A percentile compares a stretch with the other conserved stretches of the same genome.
These are phyloP conservation scores for Todiramphus saurophagus DNA, from an alignment of 2,113 vertebrate genomes.

Conservation along the genomic window DNA sequence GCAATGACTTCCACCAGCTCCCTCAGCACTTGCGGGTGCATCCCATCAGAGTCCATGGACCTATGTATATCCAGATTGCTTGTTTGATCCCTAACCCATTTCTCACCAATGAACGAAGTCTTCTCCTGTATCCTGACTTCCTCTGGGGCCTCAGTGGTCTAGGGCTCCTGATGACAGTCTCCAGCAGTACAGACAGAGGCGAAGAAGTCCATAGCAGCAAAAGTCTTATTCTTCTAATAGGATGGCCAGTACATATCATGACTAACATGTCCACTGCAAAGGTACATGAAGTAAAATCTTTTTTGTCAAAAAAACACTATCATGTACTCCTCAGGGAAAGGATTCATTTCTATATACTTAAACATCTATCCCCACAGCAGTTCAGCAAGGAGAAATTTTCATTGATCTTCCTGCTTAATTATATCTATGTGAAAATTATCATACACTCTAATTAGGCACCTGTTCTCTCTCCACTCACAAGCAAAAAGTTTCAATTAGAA, in stretches of 20 bases:
- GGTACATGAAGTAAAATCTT: not conserved
- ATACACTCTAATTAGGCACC: slow-evolving; percentile 55
- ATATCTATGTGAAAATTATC: slow-evolving; percentile 49
- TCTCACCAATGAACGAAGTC: no score
- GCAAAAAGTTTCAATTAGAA: slow-evolving; percentile 64
- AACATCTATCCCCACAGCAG: not conserved
- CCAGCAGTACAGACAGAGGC: no score
- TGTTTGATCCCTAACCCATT: no score
- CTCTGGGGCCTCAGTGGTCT: no score
- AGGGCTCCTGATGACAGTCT: no score
- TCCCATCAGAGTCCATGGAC: no score
- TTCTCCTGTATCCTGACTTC: no score
- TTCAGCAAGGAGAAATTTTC: slow-evolving; percentile 46
- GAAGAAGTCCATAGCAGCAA: not conserved
- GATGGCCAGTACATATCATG: not conserved
- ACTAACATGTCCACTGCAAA: not conserved
- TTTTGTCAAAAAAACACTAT: not conserved
- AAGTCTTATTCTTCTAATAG: not conserved
- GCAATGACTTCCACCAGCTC: no score
- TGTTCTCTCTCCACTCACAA: slow-evolving; percentile 54
- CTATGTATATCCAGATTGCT: no score
- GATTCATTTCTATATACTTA: not conserved
- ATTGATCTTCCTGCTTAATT: slow-evolving; percentile 69
- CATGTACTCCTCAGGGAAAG: not conserved
- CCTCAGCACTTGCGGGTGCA: no score